Evolutionary conservation across 2,113 vertebrate species (phyloP).

Genomic region (Leucopternis melanops): DNA sequence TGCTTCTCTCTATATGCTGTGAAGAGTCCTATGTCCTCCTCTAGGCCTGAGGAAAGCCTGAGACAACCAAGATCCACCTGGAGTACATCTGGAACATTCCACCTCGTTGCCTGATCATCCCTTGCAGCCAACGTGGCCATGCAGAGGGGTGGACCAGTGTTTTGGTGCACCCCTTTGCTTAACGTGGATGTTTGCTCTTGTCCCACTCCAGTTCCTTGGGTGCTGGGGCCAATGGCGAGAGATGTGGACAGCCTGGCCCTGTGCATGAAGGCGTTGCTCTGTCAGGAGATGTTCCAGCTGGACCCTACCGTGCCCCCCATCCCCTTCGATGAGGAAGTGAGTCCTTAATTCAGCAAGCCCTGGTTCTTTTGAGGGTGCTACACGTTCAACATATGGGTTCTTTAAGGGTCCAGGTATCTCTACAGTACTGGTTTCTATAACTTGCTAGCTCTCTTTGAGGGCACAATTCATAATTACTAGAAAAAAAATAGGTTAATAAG

Average conservation of each 20-base stretch:
- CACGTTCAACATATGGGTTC: accelerated
- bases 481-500: neutral
- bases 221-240: conserved; percentile 78
- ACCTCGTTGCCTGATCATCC: neutral
- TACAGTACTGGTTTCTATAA: neutral
- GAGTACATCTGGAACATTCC: neutral
- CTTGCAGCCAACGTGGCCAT: accelerated
- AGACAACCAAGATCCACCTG: neutral
- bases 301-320: conserved; percentile 86
- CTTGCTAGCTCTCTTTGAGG: neutral
- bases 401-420: neutral
- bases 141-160: neutral
- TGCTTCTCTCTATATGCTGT: neutral
- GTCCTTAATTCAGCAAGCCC: neutral
- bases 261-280: conserved; percentile 85
- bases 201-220: conserved; percentile 56
- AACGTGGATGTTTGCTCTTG: neutral
- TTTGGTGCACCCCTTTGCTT: neutral
- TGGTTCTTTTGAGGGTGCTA: neutral
- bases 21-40: neutral
- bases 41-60: neutral
- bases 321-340: conserved; percentile 80
- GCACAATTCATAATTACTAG: neutral
- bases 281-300: conserved; percentile 84
- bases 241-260: conserved; percentile 89